These are phyloP conservation scores for Muscidifurax raptorellus DNA, from an alignment of 1,140 invertebrate genomes.

Conservation along the genomic window DNA sequence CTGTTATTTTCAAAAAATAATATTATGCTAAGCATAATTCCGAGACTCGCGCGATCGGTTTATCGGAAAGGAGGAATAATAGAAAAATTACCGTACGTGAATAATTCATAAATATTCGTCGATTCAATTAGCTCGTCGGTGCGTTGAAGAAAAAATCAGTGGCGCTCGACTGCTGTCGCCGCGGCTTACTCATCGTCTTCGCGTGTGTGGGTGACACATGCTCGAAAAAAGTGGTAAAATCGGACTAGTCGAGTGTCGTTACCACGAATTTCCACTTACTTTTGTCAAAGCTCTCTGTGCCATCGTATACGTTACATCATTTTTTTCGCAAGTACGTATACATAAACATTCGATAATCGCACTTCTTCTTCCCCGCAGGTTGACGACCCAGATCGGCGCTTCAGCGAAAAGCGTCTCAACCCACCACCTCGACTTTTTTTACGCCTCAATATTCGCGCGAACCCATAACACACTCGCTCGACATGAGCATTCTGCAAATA, in stretches of 20 bases:
- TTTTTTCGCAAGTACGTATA: background rate
- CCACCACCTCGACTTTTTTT: background rate
- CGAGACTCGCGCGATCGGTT: background rate
- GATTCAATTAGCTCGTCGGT: conserved; percentile 38
- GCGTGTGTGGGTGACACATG: conserved; percentile 32
- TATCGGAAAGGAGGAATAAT: background rate
- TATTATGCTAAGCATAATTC: no score
- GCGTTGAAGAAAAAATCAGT: conserved; percentile 3
- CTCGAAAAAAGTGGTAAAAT: conserved; percentile 10
- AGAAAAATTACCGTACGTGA: background rate
- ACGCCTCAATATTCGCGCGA: background rate
- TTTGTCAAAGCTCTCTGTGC: no score
- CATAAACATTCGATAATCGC: no score
- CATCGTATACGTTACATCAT: no score
- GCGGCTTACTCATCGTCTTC: conserved; percentile 3
- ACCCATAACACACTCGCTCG: background rate
- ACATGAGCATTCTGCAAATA: background rate
- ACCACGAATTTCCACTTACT: background rate
- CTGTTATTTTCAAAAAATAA: no score
- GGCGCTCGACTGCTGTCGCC: background rate
- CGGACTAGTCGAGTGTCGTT: background rate
- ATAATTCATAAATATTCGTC: conserved; percentile 41
- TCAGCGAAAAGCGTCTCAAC: conserved; percentile 23
- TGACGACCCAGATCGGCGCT: conserved; percentile 17
- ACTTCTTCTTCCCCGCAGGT: background rate